Evolutionary conservation across 2,113 vertebrate genomes (phyloP).

Genomic region (Oncorhynchus gorbuscha): DNA sequence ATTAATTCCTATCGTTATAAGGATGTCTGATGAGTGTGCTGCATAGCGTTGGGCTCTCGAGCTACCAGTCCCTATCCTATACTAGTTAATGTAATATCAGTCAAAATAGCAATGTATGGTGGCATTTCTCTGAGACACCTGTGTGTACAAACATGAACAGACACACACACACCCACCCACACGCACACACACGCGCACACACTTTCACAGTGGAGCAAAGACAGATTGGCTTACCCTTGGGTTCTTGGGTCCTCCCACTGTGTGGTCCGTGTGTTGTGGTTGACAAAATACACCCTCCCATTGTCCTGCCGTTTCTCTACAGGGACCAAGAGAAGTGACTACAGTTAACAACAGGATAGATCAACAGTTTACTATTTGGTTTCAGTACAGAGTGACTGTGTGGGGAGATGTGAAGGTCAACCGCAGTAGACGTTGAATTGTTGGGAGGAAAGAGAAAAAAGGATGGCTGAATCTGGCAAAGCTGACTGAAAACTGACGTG

Average conservation of each 20-base stretch:
- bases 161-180: slow-evolving; percentile 11
- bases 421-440: too few relatives aligned
- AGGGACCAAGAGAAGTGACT: slow-evolving; percentile 21
- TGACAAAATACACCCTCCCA: slow-evolving; percentile 96
- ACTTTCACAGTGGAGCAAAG: neutral
- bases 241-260: slow-evolving; percentile 98
- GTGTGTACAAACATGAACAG: slow-evolving; percentile 4
- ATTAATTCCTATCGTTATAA: too few relatives aligned
- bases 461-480: slow-evolving; percentile 23
- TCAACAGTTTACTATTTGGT: too few relatives aligned
- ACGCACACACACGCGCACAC: neutral
- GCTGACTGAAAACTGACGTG: slow-evolving; percentile 50
- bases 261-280: slow-evolving; percentile 97
- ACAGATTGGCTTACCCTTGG: slow-evolving; percentile 84
- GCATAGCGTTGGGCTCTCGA: too few relatives aligned
- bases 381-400: too few relatives aligned
- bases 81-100: too few relatives aligned
- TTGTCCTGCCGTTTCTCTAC: slow-evolving; percentile 98
- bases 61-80: too few relatives aligned
- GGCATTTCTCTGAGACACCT: neutral
- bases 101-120: neutral
- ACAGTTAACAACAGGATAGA: too few relatives aligned
- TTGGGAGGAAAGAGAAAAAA: neutral
- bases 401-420: too few relatives aligned
- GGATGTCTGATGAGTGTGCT: too few relatives aligned